Percentiles rank a stretch among this genome's conserved stretches.
Evolutionary conservation across 2,888 invertebrate genomes (phyloP).

Genomic region (Suillia variegata): DNA sequence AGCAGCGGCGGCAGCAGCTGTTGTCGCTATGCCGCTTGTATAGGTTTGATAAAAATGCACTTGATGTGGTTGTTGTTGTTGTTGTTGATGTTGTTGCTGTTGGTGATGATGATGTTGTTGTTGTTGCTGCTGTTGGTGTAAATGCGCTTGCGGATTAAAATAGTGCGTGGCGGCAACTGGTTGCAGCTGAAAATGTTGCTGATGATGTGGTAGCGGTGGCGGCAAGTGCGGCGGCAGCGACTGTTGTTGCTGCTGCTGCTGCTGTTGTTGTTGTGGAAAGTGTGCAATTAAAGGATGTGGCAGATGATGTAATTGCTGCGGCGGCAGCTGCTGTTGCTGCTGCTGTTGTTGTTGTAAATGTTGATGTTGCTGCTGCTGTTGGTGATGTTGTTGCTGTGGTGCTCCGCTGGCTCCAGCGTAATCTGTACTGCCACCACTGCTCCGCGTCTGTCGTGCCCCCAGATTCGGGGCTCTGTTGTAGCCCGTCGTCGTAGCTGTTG

Average conservation of each 20-base stretch:
- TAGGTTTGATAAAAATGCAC: conserved; percentile 52
- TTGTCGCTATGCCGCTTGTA: conserved; percentile 32
- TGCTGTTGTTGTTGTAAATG: conserved; percentile 52
- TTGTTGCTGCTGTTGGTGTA: conserved; percentile 11
- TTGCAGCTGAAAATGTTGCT: conserved; percentile 35
- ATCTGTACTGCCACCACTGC: conserved; percentile 43
- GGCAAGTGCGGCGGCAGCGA: conserved; percentile 38
- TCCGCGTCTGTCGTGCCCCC: conserved; percentile 56
- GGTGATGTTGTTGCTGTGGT: conserved; percentile 26
- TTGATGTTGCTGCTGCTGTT: conserved; percentile 22
- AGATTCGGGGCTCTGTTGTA: conserved; percentile 57
- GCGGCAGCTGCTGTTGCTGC: conserved; percentile 31
- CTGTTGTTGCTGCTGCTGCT: conserved; percentile 38
- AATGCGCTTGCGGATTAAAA: conserved; percentile 19
- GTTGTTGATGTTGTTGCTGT: conserved; percentile 31
- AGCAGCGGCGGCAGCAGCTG: conserved; percentile 42
- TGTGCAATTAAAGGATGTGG: conserved; percentile 35
- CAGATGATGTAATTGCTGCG: conserved; percentile 32
- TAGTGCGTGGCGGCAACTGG: conserved; percentile 23
- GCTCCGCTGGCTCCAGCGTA: conserved; percentile 31
- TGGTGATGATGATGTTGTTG: conserved; percentile 30
- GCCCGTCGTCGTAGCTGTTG: conserved; percentile 54
- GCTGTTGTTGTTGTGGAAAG: conserved; percentile 40
- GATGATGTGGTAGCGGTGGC: conserved; percentile 32
- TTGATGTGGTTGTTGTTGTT: conserved; percentile 41